Base-by-base conservation (phyloP, 2,113 vertebrate genomes). In the Rhinolophus ferrumequinum region DNA sequence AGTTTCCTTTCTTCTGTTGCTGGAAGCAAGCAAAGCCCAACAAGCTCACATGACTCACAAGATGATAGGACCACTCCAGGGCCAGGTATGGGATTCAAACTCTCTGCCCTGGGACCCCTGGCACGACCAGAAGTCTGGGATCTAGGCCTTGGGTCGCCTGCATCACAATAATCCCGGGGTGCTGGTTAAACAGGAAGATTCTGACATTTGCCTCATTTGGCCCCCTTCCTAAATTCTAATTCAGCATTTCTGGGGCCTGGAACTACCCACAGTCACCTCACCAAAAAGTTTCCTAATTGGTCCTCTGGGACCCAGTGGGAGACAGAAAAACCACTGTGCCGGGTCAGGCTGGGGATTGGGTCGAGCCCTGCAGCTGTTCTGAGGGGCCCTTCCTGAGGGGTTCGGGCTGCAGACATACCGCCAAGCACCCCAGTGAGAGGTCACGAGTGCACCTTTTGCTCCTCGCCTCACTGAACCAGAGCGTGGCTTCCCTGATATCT, bases 241-340 rank as follows among this genome's bases (percentile, higher is more conserved):
- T 95, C 82, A 95, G 85, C 75, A 54, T 54, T 97, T 95, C 24
- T 90, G 44, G 52, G 91, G n/a, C 88, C 35, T 5, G 1, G 24
- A 95, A 70, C 38, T 58, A 94, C 54, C 60, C 72, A 84, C 54
- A 14, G 33, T 54, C 41, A 62, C 52, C 70, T 79, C 67, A 85
- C 35, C 72, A 56, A 58, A 90, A 44, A 50, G 76, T 89, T 82
- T 64, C 67, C 56, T 91, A 79, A 93, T 79, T 82, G 82, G 88
- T 70, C 95, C 50, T 60, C 76, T 64, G 94, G 66, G 81, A 93
- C 88, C 60, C 81, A 69, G 52, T 19, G 54, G 90, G 88, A 44
- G 58, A 73, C 33, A 76, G 76, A 90, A 66, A 81, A 90, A 77
- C 44, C 60, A 33, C 79, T 41, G 16, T 6, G 33, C 12, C 11